Conservation (phyloP, 2,113 vertebrate genomes). For the Petrocephalus zakoni region DNA sequence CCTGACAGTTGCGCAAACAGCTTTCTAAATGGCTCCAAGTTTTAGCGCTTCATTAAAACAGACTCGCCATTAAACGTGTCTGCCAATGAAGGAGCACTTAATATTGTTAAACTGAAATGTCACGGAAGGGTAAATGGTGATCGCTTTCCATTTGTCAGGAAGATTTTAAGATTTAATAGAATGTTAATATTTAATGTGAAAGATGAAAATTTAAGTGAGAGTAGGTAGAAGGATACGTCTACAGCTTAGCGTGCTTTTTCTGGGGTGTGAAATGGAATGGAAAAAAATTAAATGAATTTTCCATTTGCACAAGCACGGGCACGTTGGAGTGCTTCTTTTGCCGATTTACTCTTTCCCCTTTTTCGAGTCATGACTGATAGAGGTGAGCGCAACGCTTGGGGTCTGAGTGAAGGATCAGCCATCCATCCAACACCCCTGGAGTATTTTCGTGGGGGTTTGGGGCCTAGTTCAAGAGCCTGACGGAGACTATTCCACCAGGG, state of each 20-base stretch:
- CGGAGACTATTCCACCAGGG: background rate
- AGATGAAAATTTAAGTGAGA: background rate
- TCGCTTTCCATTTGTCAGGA: background rate
- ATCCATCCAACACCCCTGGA: background rate
- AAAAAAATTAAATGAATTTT: background rate
- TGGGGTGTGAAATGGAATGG: background rate
- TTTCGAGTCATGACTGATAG: background rate
- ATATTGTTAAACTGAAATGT: background rate
- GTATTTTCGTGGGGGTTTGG: background rate
- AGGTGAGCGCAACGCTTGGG: background rate
- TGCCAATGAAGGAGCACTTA: background rate
- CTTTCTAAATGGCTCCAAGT: background rate
- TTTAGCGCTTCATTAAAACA: background rate
- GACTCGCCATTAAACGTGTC: background rate
- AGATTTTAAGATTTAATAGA: background rate
- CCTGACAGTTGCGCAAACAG: background rate
- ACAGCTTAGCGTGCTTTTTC: background rate
- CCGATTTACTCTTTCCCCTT: background rate
- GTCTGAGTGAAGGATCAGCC: background rate
- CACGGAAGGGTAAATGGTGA: background rate
- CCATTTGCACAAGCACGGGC: background rate
- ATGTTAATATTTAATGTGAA: constrained; percentile 6
- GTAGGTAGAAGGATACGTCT: background rate
- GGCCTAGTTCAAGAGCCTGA: background rate
- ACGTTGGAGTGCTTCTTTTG: background rate